Evolutionary conservation across 2,797 vertebrate species (phyloP).

Genomic region (Scyliorhinus canicula): DNA sequence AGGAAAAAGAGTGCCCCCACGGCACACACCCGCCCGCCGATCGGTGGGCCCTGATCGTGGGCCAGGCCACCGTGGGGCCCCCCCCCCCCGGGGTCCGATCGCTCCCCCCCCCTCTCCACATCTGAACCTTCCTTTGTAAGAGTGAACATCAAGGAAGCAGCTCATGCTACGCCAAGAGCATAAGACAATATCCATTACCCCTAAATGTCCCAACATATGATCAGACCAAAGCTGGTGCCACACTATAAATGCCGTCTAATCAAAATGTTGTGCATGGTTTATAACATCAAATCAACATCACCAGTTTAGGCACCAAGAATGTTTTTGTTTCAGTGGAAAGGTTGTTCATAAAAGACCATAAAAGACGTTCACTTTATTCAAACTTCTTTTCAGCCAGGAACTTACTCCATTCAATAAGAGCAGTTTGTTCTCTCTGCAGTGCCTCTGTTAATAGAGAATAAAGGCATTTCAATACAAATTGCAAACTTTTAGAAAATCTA

Average conservation of each 20-base stretch:
- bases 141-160: too few relatives aligned
- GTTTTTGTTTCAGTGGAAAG: neutral
- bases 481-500: neutral
- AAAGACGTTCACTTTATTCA: neutral
- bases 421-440: conserved; percentile 15
- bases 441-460: neutral
- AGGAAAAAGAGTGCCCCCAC: too few relatives aligned
- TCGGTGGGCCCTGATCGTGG: too few relatives aligned
- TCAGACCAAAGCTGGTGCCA: neutral
- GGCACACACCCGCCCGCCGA: too few relatives aligned
- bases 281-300: neutral
- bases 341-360: neutral
- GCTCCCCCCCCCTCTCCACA: too few relatives aligned
- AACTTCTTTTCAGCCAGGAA: neutral
- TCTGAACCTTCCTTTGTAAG: too few relatives aligned
- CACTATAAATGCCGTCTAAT: neutral
- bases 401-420: conserved; percentile 20
- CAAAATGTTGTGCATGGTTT: neutral
- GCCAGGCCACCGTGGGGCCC: too few relatives aligned
- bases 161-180: too few relatives aligned
- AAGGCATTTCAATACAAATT: neutral
- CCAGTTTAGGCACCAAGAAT: neutral
- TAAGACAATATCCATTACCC: too few relatives aligned
- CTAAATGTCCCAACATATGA: neutral
- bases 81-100: too few relatives aligned